These are phyloP conservation scores for Bubo bubo DNA, from an alignment of 2,113 vertebrate genomes.

Conservation along the genomic window DNA sequence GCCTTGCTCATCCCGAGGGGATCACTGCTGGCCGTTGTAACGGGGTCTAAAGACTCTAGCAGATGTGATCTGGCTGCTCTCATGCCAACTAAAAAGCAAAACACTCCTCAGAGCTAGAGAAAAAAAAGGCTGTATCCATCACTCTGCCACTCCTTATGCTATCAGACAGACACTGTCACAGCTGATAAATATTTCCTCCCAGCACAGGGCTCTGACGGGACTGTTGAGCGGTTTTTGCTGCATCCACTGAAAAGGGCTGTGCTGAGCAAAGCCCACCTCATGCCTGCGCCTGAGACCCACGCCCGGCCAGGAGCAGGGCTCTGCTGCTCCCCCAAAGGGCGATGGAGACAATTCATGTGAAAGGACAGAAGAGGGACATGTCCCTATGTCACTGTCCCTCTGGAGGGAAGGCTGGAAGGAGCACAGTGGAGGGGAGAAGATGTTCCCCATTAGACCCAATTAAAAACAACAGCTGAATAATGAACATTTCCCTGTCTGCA, in stretches of 20 bases:
- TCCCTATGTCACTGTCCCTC: neutral
- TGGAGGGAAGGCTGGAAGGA: neutral
- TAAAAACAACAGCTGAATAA: neutral
- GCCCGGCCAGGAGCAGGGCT: rapidly evolving
- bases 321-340: rapidly evolving
- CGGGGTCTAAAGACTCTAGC: neutral
- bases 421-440: neutral
- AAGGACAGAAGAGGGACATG: neutral
- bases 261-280: rapidly evolving
- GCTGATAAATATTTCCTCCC: neutral
- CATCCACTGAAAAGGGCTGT: neutral
- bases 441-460: neutral
- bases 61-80: neutral
- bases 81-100: neutral
- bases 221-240: neutral
- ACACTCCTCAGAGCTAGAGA: neutral
- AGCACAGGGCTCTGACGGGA: neutral
- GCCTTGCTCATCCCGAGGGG: neutral
- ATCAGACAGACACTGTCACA: neutral
- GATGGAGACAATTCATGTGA: neutral
- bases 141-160: neutral
- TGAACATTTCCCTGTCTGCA: neutral
- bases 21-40: rapidly evolving
- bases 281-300: rapidly evolving
- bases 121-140: constrained; percentile 6